phyloP scores from a whole-genome alignment of 2,113 vertebrate species.

The Ancistrus triradiatus region DNA sequence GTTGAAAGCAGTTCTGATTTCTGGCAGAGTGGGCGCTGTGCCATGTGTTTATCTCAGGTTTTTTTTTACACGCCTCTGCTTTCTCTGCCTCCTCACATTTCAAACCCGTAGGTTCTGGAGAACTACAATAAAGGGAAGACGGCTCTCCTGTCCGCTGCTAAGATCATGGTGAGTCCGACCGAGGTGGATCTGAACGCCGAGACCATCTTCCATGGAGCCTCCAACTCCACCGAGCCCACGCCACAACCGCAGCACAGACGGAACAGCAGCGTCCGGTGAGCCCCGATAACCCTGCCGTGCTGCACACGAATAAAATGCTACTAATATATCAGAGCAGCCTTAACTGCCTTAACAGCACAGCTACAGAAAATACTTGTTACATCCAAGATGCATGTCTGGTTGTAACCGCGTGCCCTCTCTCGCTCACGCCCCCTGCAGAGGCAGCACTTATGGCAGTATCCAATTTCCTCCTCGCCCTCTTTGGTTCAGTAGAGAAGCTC shows the following conservation, averaged over 20 bases:
- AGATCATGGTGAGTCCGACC: conserved; percentile 98
- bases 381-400: no score
- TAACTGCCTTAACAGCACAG: no score
- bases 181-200: conserved; percentile 96
- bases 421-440: conserved; percentile 60
- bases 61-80: not conserved
- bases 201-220: conserved; percentile 81
- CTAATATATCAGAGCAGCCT: no score
- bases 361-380: no score
- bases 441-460: conserved; percentile 63
- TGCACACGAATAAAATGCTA: no score
- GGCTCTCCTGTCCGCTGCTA: conserved; percentile 91
- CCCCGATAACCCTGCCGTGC: not conserved
- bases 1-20: no score
- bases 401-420: conserved; percentile 55
- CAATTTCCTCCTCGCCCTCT: conserved; percentile 57
- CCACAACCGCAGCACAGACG: conserved; percentile 72
- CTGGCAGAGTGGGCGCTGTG: no score
- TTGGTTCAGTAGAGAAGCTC: conserved; percentile 55
- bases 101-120: conserved; percentile 81
- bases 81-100: not conserved
- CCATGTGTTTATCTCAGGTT: no score
- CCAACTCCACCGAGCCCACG: conserved; percentile 65
- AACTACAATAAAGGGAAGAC: conserved; percentile 99
- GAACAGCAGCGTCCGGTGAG: conserved; percentile 89